Evolutionary conservation across 2,888 invertebrate genomes (phyloP).

Genomic region (Sphinx pinastri): DNA sequence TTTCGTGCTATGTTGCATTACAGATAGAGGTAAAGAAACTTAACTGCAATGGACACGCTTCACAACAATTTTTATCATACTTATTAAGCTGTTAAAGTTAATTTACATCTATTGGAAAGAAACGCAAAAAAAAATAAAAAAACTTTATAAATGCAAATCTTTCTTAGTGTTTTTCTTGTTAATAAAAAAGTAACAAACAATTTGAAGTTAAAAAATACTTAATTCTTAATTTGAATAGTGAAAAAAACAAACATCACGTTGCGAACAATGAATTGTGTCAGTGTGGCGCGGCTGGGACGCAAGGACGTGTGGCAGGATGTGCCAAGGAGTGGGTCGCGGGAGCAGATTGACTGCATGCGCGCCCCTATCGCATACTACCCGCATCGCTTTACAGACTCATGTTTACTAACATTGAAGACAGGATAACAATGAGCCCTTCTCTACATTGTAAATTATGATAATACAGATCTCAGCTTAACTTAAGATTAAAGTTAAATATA

Average conservation of each 20-base stretch:
- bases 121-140: too few species aligned
- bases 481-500: not conserved
- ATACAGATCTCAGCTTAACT: not conserved
- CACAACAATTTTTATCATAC: constrained; percentile 1
- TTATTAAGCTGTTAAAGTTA: not conserved
- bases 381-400: constrained; percentile 60
- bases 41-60: constrained; percentile 14
- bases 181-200: not conserved
- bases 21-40: constrained; percentile 30
- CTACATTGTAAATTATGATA: too few species aligned
- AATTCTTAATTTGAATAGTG: not conserved
- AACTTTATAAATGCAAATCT: not conserved
- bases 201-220: not conserved
- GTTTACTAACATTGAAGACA: constrained; percentile 54
- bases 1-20: constrained; percentile 32
- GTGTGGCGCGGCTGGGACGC: not conserved
- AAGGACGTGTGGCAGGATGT: constrained; percentile 19
- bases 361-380: constrained; percentile 67
- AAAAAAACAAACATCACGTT: not conserved
- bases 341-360: constrained; percentile 49
- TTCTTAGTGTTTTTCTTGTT: too few species aligned
- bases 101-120: not conserved
- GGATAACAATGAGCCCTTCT: not conserved
- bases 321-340: constrained; percentile 36
- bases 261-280: constrained; percentile 7